A percentile compares a stretch with the other conserved stretches of the same genome.
phyloP scores from a whole-genome alignment of 2,113 vertebrate species.

The Peromyscus californicus region DNA sequence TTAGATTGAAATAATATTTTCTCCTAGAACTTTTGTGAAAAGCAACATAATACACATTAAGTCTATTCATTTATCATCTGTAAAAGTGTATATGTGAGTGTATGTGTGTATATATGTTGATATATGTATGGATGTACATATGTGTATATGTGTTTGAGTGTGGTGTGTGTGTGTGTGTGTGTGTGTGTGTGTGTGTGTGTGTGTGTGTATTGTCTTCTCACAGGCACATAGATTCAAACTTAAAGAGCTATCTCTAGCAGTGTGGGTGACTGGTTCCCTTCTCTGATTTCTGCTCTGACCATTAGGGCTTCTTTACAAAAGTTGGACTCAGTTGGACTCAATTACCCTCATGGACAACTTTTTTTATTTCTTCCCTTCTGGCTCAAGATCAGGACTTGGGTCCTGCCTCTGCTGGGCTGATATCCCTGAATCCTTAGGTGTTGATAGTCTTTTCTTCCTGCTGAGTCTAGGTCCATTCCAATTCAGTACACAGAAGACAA shows the following conservation, averaged over 20 bases:
- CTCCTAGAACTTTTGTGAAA: not conserved
- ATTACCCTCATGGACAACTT: not conserved
- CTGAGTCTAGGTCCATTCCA: not conserved
- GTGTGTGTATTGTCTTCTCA: not conserved
- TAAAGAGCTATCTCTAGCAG: not conserved
- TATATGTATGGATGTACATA: not conserved
- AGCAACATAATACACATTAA: not conserved
- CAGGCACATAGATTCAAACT: too few species aligned
- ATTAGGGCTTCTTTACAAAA: not conserved
- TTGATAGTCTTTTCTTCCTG: not conserved
- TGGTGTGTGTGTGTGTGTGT: not conserved
- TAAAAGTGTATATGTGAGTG: not conserved
- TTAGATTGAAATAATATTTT: constrained; percentile 6
- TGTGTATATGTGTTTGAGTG: not conserved
- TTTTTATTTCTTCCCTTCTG: not conserved
- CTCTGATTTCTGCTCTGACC: not conserved
- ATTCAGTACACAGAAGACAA: not conserved
- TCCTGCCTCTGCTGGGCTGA: not conserved
- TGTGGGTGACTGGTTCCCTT: accelerated
- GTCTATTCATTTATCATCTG: not conserved
- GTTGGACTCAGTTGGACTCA: accelerated
- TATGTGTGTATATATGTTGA: not conserved
- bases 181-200: not conserved
- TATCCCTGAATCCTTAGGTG: not conserved
- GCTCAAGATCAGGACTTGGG: not conserved